Evolutionary conservation across 1,140 invertebrate species (phyloP), one percentile per base, ranked within the genome.

Genomic region (Drosophila sp.): DNA sequence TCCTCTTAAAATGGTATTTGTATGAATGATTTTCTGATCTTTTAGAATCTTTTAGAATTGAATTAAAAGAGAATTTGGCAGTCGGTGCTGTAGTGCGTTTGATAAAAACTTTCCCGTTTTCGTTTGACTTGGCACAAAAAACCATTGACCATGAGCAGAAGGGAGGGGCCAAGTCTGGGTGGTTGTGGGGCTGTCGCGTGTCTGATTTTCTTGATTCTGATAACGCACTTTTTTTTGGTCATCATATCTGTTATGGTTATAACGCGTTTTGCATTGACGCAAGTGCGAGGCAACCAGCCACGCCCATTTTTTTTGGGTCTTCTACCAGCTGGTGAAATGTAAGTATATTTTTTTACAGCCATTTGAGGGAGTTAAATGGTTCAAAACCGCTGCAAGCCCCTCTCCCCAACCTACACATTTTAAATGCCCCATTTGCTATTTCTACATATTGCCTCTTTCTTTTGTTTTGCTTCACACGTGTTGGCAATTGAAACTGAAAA

Each of bases 401-500:
- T 4, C 41, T 7, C 4, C 16, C 5, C 21, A 4, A 7, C n/a
- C 29, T 11, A 14, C 25, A 32, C 27, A 50, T 27, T 50, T 29
- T 38, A 25, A 29, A 2, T 25, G 46, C 56, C 53, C 16, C 41
- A 32, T 48, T 64, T 48, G 32, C n/a, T 38, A n/a, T 4, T 34
- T 69, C 48, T 34, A 14, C n/a, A 40, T 62, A 16, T 34, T 16
- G n/a, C 1, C 16, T 50, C n/a, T 62, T 69, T 36, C 67, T 53
- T 65, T 74, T 89, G 46, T 73, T 76, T 81, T 50, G 72, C 38
- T 36, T 59, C 73, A 82, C 82, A 87, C 83, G 82, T 87, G 82
- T 77, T 57, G 65, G 76, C 79, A 87, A 79, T 89, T 82, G 77
- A 81, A 86, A 74, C 80, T 82, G 71, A 63, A 77, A 86, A 73